Evolutionary conservation across 2,888 invertebrate genomes (phyloP).

Genomic region (Labia minor): DNA sequence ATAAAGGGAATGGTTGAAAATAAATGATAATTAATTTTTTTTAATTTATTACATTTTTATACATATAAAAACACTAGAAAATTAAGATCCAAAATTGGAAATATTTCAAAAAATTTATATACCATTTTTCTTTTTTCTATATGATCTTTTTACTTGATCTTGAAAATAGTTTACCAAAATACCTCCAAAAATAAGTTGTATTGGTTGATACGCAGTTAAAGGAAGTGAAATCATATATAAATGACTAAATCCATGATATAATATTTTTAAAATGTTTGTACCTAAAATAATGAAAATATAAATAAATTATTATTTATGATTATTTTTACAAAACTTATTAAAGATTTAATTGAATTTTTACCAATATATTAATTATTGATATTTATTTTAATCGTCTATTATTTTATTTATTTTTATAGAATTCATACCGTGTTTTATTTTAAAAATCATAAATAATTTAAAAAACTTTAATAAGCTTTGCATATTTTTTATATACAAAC

Average conservation of each 20-base stretch:
- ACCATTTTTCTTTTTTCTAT: not conserved
- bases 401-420: too few relatives aligned
- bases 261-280: slow-evolving; percentile 40
- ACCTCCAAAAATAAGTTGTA: slow-evolving; percentile 42
- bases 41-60: too few relatives aligned
- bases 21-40: too few relatives aligned
- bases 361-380: not conserved
- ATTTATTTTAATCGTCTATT: too few relatives aligned
- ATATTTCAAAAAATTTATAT: too few relatives aligned
- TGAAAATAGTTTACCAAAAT: slow-evolving; percentile 38
- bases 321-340: not conserved
- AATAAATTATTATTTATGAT: slow-evolving; percentile 14
- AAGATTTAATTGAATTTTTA: not conserved
- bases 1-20: too few relatives aligned
- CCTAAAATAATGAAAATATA: slow-evolving; percentile 32
- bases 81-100: too few relatives aligned
- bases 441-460: too few relatives aligned
- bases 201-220: slow-evolving; percentile 41
- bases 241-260: slow-evolving; percentile 43
- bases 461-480: too few relatives aligned
- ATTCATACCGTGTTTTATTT: too few relatives aligned
- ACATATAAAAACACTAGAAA: too few relatives aligned
- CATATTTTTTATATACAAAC: too few relatives aligned
- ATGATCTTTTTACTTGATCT: slow-evolving; percentile 26
- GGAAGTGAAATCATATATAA: slow-evolving; percentile 41